phyloP scores from a whole-genome alignment of 2,113 vertebrate species.

The Gopherus flavomarginatus region DNA sequence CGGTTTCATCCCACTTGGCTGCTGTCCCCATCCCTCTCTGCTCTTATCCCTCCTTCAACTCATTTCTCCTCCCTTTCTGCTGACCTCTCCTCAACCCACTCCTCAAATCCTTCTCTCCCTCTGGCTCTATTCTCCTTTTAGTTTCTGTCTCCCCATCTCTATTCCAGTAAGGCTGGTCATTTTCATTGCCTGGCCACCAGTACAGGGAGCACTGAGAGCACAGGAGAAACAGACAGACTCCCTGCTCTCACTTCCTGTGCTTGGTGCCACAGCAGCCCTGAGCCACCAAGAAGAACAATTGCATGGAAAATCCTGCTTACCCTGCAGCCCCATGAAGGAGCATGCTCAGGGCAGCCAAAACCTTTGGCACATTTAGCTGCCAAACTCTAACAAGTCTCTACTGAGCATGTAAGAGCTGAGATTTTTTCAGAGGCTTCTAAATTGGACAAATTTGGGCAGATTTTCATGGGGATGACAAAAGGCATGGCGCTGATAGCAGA shows the following conservation, averaged over 20 bases:
- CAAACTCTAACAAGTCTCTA: too few species aligned
- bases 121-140: background rate
- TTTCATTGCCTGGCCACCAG: background rate
- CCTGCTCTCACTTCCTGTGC: background rate
- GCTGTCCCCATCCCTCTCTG: background rate
- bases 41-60: background rate
- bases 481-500: background rate
- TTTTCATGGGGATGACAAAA: background rate
- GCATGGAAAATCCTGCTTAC: background rate
- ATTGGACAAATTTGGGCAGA: background rate
- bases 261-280: background rate
- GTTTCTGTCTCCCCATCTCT: background rate
- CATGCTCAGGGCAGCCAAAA: too few species aligned
- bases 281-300: background rate
- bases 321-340: background rate
- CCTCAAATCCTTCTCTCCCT: background rate
- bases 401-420: too few species aligned
- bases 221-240: background rate
- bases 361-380: too few species aligned
- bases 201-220: background rate
- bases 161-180: background rate
- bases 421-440: background rate
- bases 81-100: background rate
- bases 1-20: too few species aligned
- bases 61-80: background rate